Base-by-base conservation (phyloP, 2,113 vertebrate species). In the Spea bombifrons region DNA sequence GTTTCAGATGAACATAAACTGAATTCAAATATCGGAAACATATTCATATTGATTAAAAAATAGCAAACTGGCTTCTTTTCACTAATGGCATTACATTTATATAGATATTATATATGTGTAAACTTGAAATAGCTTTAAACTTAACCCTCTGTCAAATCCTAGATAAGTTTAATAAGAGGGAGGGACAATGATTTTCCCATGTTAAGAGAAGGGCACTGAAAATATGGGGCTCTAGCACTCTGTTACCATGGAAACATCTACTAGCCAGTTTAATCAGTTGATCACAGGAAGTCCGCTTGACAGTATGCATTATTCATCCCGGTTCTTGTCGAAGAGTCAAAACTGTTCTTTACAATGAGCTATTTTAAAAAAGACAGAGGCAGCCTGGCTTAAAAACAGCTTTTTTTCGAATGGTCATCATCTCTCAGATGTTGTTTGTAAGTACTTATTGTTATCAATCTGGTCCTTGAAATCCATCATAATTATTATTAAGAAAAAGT, bases 191-290 rank as follows among this genome's bases (percentile, higher is more conserved):
- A 80, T 87, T 90, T 13, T 83, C 87, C 86, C 83, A 83, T 87
- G 86, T 73, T 66, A 85, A 86, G 78, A 7, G 82, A 81, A 89
- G 83, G 83, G 78, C 16, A 85, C 86, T 83, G 84, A 85, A 86
- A 83, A 84, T 86, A 87, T 86, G 83, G 13, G 89, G 89, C 90
- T 92, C 87, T 90, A 90, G 90, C 89, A 87, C 90, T 90, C 84
- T 66, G 92, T 94, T 94, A 91, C 92, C 89, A 91, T 90, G 87
- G 92, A 91, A 93, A 94, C 90, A 52, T 85, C 86, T 84, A 88
- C 88, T 91, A 90, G 87, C 86, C 89, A 84, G 90, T 90, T 91
- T 87, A 90, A 92, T 90, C 87, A 88, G 88, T 89, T 89, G 88
- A 91, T 77, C 70, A 71, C 81, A 91, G 88, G 86, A 90, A 89